A percentile compares a stretch with the other conserved stretches of the same genome.
Evolutionary conservation across 1,140 invertebrate genomes (phyloP).

Genomic region (Saccostrea glomerata): DNA sequence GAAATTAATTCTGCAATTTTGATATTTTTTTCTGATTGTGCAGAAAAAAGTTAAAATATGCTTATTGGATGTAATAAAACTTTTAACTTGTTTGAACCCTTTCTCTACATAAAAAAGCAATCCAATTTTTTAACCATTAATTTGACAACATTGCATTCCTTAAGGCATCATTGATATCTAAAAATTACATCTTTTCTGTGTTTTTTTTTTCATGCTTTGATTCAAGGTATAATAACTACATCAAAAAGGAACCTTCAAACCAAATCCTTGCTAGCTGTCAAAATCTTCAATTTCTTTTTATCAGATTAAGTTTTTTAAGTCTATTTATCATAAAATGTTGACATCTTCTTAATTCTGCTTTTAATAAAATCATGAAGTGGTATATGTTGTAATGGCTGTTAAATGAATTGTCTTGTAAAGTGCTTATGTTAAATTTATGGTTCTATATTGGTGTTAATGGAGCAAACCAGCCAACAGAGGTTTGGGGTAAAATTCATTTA

Average conservation of each 20-base stretch:
- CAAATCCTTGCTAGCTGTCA: neutral
- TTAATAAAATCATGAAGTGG: neutral
- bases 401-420: constrained; percentile 14
- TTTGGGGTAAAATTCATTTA: constrained; percentile 10
- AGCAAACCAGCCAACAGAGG: constrained; percentile 16
- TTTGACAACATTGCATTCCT: constrained; percentile 37
- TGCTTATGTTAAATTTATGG: constrained; percentile 26
- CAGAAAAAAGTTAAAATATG: no score
- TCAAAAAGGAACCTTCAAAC: neutral
- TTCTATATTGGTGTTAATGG: constrained; percentile 23
- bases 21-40: no score
- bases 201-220: neutral
- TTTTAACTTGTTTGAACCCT: no score
- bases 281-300: constrained; percentile 1
- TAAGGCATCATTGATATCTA: constrained; percentile 14
- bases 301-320: constrained; percentile 14
- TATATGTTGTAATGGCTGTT: neutral
- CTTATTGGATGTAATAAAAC: no score
- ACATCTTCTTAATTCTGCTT: neutral
- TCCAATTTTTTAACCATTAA: neutral
- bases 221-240: neutral
- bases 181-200: neutral
- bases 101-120: no score
- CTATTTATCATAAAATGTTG: neutral
- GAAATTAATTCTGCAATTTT: no score